Evolutionary conservation across 2,888 invertebrate species (phyloP).

Genomic region (Cremastinae sp.): DNA sequence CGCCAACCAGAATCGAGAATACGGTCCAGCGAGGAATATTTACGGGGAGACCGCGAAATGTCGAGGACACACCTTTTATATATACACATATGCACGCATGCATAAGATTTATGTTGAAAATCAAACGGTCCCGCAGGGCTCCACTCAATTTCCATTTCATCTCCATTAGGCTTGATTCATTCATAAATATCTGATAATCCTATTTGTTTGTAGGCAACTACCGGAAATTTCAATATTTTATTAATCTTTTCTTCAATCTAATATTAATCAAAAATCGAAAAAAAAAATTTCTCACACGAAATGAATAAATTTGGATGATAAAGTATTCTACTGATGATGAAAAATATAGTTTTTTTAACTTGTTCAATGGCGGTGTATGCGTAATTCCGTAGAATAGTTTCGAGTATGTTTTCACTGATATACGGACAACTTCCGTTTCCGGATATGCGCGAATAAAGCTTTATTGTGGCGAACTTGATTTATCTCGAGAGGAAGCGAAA

Average conservation of each 20-base stretch:
- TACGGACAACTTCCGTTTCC: conserved; percentile 58
- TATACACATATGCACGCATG: too few relatives aligned
- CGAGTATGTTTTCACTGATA: conserved; percentile 56
- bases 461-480: conserved; percentile 58
- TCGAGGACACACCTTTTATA: too few relatives aligned
- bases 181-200: conserved; percentile 17
- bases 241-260: too few relatives aligned
- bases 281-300: too few relatives aligned
- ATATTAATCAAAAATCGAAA: too few relatives aligned
- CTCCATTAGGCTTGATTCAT: conserved; percentile 34
- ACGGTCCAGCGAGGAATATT: conserved; percentile 53
- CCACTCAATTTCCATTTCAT: conserved; percentile 45
- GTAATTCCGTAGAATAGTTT: conserved; percentile 37
- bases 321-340: too few relatives aligned
- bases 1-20: conserved; percentile 49
- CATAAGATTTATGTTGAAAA: conserved; percentile 30
- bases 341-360: not conserved
- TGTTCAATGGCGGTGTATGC: not conserved
- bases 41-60: conserved; percentile 57
- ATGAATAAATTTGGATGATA: too few relatives aligned
- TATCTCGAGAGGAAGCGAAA: conserved; percentile 46
- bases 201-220: not conserved
- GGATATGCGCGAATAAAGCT: conserved; percentile 45
- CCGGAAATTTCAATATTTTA: too few relatives aligned
- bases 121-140: conserved; percentile 28